Evolutionary conservation across 2,888 invertebrate species (phyloP), one percentile per base, ranked within the genome.

Genomic region (Rhingia rostrata): DNA sequence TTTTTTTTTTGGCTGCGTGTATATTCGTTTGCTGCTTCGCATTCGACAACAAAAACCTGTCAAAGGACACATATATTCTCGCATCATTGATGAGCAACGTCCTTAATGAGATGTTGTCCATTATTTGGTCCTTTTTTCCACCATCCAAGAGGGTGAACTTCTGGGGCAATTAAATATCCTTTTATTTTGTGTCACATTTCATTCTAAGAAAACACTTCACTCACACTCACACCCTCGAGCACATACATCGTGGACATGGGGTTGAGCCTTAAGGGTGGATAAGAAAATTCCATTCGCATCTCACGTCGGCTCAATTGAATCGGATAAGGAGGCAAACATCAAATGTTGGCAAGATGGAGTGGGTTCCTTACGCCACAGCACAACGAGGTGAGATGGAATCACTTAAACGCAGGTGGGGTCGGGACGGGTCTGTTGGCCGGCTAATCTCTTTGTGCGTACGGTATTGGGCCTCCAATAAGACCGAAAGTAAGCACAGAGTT

Each of bases 31-130:
- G n/a, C 74, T 85, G 80, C 80, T 22, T 53, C 66, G 22, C 83
- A 83, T 64, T 86, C 86, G 87, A 84, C 86, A 87, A 86, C 75
- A 87, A 86, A 85, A 79, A 79, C 80, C 88, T 88, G 89, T 89
- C 89, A 89, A 88, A 89, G 88, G 88, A 89, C 78, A 83, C 83
- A 80, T 75, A 75, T 86, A 61, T 41, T 69, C 78, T 54, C 83
- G 89, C 88, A 87, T 87, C 88, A 87, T 89, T 90, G 90, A 90
- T 90, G 90, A 90, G 89, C 73, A 79, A 74, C 83, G 85, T 56
- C 87, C 88, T 89, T 90, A 90, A 90, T 90, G 90, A 90, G 89
- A 87, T 88, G 88, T 88, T 88, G 89, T 90, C 88, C 88, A 88
- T 79, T 78, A 77, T 64, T 77, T 73, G 45, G 70, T 69, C 74